Conservation (phyloP, 2,113 vertebrate species). For the Phaethon lepturus region DNA sequence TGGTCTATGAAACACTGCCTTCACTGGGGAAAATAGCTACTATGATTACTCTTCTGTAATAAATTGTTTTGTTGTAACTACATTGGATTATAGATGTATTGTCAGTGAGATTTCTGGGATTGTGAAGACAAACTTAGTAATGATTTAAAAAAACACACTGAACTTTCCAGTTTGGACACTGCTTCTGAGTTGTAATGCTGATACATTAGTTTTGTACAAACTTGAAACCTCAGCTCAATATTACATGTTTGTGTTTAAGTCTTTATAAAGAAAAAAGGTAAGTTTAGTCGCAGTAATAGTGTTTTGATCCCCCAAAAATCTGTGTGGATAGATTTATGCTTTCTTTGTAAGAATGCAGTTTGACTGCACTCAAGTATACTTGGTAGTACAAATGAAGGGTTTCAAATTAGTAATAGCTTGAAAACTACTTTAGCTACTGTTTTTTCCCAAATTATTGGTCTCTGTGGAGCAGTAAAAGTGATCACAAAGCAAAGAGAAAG, state of each 20-base stretch:
- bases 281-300: not conserved
- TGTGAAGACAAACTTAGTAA: not conserved
- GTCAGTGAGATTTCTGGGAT: not conserved
- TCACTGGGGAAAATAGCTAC: not conserved
- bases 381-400: not conserved
- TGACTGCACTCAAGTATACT: not conserved
- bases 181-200: not conserved
- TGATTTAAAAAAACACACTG: not conserved
- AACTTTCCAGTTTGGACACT: not conserved
- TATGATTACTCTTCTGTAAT: not conserved
- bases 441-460: not conserved
- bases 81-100: not conserved
- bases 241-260: not conserved
- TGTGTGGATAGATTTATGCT: not conserved
- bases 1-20: not conserved
- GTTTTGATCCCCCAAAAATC: not conserved
- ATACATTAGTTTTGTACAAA: not conserved
- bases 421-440: not conserved
- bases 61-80: not conserved
- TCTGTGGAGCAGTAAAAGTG: not conserved
- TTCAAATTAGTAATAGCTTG: not conserved
- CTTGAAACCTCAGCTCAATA: not conserved
- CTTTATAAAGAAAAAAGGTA: not conserved
- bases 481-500: constrained; percentile 7
- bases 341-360: not conserved